A percentile compares a stretch with the other conserved stretches of the same genome.
Conservation (phyloP, 37 sponge, comb jelly and placozoan species). For the Chondrosia reniformis region DNA sequence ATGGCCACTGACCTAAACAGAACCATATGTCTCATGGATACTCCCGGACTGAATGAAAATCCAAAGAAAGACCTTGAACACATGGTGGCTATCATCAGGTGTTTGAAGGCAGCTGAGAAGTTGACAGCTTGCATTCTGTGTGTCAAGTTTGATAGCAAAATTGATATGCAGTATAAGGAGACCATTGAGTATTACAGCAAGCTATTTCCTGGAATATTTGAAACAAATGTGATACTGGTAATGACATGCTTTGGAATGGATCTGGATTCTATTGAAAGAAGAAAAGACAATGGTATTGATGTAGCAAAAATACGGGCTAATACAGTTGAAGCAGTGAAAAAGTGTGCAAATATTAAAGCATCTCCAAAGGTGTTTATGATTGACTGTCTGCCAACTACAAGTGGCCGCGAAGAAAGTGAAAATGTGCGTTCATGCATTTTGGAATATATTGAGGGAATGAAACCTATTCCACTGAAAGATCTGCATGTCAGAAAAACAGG, state of each 20-base stretch:
- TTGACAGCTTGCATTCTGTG: neutral
- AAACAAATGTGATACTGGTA: slow-evolving; percentile 15
- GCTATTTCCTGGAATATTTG: neutral
- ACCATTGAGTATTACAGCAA: slow-evolving; percentile 16
- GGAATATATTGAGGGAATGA: too few species aligned
- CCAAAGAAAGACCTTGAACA: too few species aligned
- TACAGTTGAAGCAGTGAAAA: neutral
- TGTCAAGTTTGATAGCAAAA: slow-evolving; percentile 9
- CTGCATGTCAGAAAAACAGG: too few species aligned
- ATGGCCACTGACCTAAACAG: too few species aligned
- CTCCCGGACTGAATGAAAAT: too few species aligned
- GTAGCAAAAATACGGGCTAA: neutral
- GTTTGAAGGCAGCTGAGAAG: too few species aligned
- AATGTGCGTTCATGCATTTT: too few species aligned
- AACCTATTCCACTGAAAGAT: too few species aligned
- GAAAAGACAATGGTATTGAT: neutral
- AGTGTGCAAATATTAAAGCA: neutral
- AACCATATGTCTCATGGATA: too few species aligned
- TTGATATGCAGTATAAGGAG: slow-evolving; percentile 21
- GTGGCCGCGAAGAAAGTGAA: too few species aligned
- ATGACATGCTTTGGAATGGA: neutral
- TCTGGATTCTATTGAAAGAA: neutral
- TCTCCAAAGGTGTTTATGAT: slow-evolving; percentile 8
- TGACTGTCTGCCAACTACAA: too few species aligned
- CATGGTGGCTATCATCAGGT: too few species aligned